Evolutionary conservation across 2,888 invertebrate species (phyloP).

Genomic region (Zygaena filipendulae): DNA sequence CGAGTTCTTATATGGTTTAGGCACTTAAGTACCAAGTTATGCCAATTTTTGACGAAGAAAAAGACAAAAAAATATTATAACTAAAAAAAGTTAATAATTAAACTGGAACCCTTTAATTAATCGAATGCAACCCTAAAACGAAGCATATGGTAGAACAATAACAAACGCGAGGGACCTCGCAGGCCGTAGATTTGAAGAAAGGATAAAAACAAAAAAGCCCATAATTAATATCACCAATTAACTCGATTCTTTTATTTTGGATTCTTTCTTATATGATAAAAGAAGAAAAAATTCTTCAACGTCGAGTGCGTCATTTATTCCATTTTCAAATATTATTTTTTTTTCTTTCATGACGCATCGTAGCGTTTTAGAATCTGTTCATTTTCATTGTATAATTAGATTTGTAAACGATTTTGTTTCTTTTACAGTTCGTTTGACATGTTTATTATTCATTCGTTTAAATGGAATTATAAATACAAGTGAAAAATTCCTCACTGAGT

Average conservation of each 20-base stretch:
- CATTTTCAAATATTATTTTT: no score
- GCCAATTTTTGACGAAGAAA: no score
- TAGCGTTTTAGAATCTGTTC: no score
- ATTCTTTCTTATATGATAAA: constrained; percentile 37
- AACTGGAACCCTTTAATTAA: not conserved
- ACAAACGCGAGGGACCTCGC: constrained; percentile 13
- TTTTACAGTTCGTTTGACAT: constrained; percentile 23
- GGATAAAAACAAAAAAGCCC: constrained; percentile 44
- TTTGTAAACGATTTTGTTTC: no score
- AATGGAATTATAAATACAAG: no score
- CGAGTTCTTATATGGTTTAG: no score
- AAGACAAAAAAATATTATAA: not conserved
- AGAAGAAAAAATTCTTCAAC: constrained; percentile 21
- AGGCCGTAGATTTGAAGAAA: constrained; percentile 19
- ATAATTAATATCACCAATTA: constrained; percentile 63
- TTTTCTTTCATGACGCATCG: constrained; percentile 23
- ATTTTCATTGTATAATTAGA: no score
- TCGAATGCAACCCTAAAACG: constrained; percentile 22
- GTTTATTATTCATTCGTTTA: no score
- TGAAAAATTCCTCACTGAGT: no score
- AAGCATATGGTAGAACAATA: constrained; percentile 36
- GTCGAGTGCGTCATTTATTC: constrained; percentile 19
- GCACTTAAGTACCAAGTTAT: constrained; percentile 17
- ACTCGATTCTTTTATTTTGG: no score
- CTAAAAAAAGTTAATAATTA: not conserved